A percentile compares a stretch with the other conserved stretches of the same genome.
Evolutionary conservation across 1,140 invertebrate species (phyloP).

Genomic region (Dendrolimus kikuchii): DNA sequence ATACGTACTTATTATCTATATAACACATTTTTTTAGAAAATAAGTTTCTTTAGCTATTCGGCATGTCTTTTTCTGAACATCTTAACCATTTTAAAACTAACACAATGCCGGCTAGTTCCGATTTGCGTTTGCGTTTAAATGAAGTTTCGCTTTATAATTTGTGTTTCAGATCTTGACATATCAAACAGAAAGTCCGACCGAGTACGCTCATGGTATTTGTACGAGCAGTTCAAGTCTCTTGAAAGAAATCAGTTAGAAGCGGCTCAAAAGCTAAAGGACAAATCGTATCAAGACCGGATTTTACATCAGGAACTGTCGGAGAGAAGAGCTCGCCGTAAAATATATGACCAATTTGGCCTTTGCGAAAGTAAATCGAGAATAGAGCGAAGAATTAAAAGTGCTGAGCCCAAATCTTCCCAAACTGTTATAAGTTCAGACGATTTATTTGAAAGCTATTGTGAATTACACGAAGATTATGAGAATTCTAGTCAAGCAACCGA

Average conservation of each 20-base stretch:
- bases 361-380: conserved; percentile 30
- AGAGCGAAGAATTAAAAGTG: conserved; percentile 14
- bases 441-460: conserved; percentile 40
- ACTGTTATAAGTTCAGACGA: conserved; percentile 28
- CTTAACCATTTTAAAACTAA: too few species aligned
- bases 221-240: conserved; percentile 57
- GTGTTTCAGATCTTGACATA: conserved; percentile 37
- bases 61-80: too few species aligned
- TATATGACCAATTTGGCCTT: conserved; percentile 28
- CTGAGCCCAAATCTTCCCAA: conserved; percentile 14
- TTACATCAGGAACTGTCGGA: conserved; percentile 47
- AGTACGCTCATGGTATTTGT: conserved; percentile 58
- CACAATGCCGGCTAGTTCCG: too few species aligned
- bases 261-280: conserved; percentile 39
- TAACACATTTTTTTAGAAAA: too few species aligned
- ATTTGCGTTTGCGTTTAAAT: background rate
- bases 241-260: conserved; percentile 54
- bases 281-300: conserved; percentile 44
- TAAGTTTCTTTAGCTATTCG: too few species aligned
- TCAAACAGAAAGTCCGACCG: conserved; percentile 39
- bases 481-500: conserved; percentile 13
- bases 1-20: too few species aligned
- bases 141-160: conserved; percentile 2
- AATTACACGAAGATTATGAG: conserved; percentile 30
- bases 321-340: conserved; percentile 32